phyloP scores from a whole-genome alignment of 1,140 invertebrate species.

The Cydia amplana region DNA sequence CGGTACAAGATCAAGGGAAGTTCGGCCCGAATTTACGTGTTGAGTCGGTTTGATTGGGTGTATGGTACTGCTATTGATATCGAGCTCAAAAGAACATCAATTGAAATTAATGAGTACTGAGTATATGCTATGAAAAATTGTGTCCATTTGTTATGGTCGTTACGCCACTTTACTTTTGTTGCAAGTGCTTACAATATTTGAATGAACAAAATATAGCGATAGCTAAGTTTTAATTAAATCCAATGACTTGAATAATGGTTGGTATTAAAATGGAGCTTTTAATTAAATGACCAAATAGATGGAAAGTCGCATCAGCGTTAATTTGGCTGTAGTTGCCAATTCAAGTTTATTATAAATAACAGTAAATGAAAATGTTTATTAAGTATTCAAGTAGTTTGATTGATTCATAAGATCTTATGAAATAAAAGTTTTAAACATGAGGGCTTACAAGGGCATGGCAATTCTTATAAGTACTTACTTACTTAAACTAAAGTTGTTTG shows the following conservation, averaged over 20 bases:
- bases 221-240: background rate
- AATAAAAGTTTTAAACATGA: too few relatives aligned
- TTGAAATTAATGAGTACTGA: background rate
- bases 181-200: background rate
- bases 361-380: too few relatives aligned
- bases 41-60: conserved; percentile 2
- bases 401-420: too few relatives aligned
- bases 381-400: too few relatives aligned
- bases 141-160: background rate
- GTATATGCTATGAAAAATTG: background rate
- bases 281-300: background rate
- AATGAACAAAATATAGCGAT: background rate
- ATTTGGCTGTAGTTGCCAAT: too few relatives aligned
- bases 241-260: background rate
- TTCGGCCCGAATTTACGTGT: background rate
- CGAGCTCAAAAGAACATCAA: background rate
- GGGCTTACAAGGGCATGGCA: too few relatives aligned
- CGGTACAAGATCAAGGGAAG: conserved; percentile 16
- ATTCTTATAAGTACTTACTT: too few relatives aligned
- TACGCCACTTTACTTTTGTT: background rate
- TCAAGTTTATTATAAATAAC: too few relatives aligned
- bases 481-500: too few relatives aligned
- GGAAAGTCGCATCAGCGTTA: too few relatives aligned
- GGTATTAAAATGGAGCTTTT: background rate
- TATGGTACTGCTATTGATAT: conserved; percentile 15